These are phyloP conservation scores for Caenorhabditis briggsae DNA, from an alignment of 1,140 invertebrate species.

Conservation along the genomic window DNA sequence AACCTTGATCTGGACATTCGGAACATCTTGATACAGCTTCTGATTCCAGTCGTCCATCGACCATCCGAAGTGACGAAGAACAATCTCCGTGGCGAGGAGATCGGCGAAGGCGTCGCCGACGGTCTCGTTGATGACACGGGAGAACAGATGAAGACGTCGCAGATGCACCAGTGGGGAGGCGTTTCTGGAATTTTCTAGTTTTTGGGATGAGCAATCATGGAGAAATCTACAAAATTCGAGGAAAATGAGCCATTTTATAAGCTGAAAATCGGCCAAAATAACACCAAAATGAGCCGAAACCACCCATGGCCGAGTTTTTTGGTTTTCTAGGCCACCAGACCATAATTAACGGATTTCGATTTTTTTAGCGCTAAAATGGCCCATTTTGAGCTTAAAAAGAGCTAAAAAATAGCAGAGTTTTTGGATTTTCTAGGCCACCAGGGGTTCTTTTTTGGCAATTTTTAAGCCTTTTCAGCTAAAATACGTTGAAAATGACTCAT, in stretches of 20 bases:
- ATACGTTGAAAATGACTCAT: too few species aligned
- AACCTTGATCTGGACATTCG: constrained; percentile 90
- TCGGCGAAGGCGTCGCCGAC: constrained; percentile 97
- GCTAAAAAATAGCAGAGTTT: too few species aligned
- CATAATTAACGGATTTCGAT: too few species aligned
- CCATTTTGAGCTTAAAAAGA: neutral
- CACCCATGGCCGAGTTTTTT: too few species aligned
- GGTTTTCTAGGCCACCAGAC: too few species aligned
- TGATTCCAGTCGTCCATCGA: constrained; percentile 85
- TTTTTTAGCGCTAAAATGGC: too few species aligned
- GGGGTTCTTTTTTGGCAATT: too few species aligned
- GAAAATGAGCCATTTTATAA: neutral
- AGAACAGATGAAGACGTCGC: constrained; percentile 68
- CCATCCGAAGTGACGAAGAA: constrained; percentile 86
- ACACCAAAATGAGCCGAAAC: neutral
- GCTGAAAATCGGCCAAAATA: neutral
- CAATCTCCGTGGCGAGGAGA: constrained; percentile 91
- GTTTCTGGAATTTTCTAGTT: neutral
- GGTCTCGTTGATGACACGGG: constrained; percentile 73
- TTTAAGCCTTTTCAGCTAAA: too few species aligned
- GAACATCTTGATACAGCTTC: constrained; percentile 86
- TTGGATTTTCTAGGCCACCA: too few species aligned
- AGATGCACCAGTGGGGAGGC: constrained; percentile 9
- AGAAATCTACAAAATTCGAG: neutral
- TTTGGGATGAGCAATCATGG: too few species aligned